Conservation (phyloP, 1,140 invertebrate species). For the Nautilus pompilius region DNA sequence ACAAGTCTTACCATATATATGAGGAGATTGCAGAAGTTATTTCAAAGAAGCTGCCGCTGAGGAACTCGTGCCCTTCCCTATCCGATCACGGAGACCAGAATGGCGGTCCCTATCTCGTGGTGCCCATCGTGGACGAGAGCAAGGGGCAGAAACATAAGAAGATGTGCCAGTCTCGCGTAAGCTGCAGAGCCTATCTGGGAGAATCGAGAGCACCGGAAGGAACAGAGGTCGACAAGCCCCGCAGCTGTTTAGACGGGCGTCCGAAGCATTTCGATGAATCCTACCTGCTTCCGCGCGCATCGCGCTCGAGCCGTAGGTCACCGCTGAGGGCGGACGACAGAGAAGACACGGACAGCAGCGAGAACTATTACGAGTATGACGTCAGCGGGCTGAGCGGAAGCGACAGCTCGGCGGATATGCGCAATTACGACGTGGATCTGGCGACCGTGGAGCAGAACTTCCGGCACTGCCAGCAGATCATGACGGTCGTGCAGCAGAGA, state of each 20-base stretch:
- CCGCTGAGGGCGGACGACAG: not conserved
- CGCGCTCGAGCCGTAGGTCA: not conserved
- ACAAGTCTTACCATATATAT: not conserved
- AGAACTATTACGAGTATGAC: not conserved
- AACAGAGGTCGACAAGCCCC: too few species aligned
- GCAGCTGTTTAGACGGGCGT: too few species aligned
- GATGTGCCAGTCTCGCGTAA: too few species aligned
- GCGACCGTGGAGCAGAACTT: not conserved
- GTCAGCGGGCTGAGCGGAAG: not conserved
- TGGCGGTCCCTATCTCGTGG: too few species aligned
- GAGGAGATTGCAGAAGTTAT: not conserved
- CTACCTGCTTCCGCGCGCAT: not conserved
- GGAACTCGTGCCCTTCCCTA: too few species aligned
- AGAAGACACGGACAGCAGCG: not conserved
- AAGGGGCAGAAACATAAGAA: too few species aligned
- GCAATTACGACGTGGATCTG: not conserved
- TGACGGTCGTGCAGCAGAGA: not conserved
- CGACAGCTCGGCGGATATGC: not conserved
- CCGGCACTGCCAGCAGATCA: not conserved
- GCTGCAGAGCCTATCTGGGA: too few species aligned
- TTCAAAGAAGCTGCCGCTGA: too few species aligned
- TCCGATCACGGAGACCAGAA: too few species aligned
- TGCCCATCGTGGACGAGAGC: too few species aligned
- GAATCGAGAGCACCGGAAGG: too few species aligned
- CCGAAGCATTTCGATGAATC: too few species aligned